A percentile compares a stretch with the other conserved stretches of the same genome.
These are phyloP conservation scores for Dipodomys merriami DNA, from an alignment of 2,113 vertebrate species.

Conservation along the genomic window DNA sequence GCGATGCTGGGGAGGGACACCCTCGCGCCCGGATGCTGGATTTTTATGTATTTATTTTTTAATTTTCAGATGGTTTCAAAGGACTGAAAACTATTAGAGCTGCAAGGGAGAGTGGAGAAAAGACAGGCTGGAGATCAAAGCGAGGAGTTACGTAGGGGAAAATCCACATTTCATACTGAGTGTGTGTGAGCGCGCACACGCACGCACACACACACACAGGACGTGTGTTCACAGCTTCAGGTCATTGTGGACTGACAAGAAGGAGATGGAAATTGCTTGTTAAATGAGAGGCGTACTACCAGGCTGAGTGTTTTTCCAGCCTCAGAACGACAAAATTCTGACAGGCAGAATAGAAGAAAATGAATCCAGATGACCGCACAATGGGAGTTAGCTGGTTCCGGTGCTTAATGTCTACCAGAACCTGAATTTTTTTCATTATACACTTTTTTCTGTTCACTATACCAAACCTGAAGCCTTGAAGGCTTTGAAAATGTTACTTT, in stretches of 20 bases:
- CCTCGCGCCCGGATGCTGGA: neutral
- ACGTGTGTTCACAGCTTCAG: neutral
- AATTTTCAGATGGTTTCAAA: conserved; percentile 18
- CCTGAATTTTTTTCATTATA: neutral
- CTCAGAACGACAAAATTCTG: conserved; percentile 38
- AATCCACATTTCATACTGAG: neutral
- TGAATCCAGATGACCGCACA: conserved; percentile 28
- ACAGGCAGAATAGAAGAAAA: conserved; percentile 31
- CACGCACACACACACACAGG: neutral
- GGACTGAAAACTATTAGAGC: conserved; percentile 37
- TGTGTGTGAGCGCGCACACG: neutral
- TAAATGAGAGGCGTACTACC: conserved; percentile 38
- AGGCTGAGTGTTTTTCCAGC: neutral
- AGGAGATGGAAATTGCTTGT: conserved; percentile 19
- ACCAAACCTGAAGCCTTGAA: neutral
- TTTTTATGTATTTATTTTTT: neutral
- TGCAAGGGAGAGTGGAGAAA: neutral
- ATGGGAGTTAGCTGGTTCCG: neutral
- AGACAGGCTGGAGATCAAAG: conserved; percentile 49
- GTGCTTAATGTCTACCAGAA: neutral
- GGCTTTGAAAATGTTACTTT: neutral
- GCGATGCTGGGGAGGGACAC: neutral
- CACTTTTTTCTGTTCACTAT: neutral
- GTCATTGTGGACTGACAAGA: conserved; percentile 32
- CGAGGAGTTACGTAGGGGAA: conserved; percentile 11